phyloP scores from a whole-genome alignment of 2,797 vertebrate species.

The Micromesistius poutassou region DNA sequence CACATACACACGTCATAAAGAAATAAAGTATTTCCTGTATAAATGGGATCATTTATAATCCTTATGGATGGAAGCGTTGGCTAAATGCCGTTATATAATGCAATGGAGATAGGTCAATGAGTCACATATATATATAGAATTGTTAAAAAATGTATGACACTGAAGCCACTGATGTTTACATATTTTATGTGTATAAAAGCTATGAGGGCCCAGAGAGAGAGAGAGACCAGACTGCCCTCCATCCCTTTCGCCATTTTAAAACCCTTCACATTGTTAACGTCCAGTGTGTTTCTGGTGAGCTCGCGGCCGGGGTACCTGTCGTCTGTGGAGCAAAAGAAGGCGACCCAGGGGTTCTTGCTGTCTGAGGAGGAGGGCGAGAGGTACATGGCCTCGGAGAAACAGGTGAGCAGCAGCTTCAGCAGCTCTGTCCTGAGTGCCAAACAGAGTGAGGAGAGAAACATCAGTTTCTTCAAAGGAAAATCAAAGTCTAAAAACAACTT shows the following conservation, averaged over 20 bases:
- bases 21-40: too few species aligned
- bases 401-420: constrained; percentile 90
- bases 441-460: not conserved
- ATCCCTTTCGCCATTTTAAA: too few species aligned
- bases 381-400: constrained; percentile 97
- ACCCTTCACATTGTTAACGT: too few species aligned
- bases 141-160: not conserved
- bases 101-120: not conserved
- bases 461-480: not conserved
- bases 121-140: not conserved
- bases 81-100: not conserved
- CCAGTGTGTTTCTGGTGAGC: too few species aligned
- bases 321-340: constrained; percentile 68
- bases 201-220: not conserved
- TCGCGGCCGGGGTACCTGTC: too few species aligned
- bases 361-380: constrained; percentile 83
- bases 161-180: not conserved
- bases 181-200: not conserved
- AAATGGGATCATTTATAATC: too few species aligned
- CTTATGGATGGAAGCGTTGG: too few species aligned
- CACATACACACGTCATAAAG: too few species aligned
- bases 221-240: not conserved
- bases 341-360: constrained; percentile 87
- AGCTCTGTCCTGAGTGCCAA: constrained; percentile 83
- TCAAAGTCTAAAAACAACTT: not conserved